phyloP scores from a whole-genome alignment of 2,888 invertebrate genomes.

The Eugnorisma glareosa region DNA sequence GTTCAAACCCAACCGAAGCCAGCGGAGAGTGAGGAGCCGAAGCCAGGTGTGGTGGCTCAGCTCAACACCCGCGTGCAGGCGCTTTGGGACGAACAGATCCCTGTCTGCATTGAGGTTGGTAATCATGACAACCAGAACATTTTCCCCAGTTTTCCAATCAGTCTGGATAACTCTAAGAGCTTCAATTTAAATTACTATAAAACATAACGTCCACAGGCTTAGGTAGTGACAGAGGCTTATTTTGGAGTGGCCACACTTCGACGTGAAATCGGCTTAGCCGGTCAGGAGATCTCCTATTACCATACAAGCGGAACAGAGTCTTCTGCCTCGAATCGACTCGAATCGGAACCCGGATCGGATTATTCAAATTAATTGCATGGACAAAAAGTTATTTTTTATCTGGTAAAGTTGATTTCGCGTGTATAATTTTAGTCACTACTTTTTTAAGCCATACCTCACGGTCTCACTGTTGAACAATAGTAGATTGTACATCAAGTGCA shows the following conservation, averaged over 20 bases:
- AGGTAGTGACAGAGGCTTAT: not conserved
- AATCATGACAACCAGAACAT: not conserved
- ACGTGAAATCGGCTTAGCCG: not conserved
- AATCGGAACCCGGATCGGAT: not conserved
- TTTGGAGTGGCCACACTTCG: not conserved
- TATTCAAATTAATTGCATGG: not conserved
- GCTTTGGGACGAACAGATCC: constrained; percentile 93
- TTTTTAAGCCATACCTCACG: not conserved
- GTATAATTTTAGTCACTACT: not conserved
- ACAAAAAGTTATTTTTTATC: not conserved
- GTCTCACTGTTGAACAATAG: not conserved
- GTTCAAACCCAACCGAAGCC: constrained; percentile 80
- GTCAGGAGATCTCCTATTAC: not conserved
- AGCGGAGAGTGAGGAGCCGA: constrained; percentile 76
- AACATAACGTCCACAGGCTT: not conserved
- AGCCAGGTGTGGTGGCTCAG: constrained; percentile 79
- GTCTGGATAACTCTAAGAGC: not conserved
- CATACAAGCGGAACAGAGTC: not conserved
- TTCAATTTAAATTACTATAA: not conserved
- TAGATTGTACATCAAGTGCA: no score
- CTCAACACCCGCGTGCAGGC: constrained; percentile 87
- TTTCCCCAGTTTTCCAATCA: not conserved
- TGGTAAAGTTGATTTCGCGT: not conserved
- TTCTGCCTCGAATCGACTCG: not conserved
- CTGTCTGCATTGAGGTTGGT: constrained; percentile 93